These are phyloP conservation scores for Calephelis perditalis DNA, from an alignment of 2,888 invertebrate species.

Conservation along the genomic window DNA sequence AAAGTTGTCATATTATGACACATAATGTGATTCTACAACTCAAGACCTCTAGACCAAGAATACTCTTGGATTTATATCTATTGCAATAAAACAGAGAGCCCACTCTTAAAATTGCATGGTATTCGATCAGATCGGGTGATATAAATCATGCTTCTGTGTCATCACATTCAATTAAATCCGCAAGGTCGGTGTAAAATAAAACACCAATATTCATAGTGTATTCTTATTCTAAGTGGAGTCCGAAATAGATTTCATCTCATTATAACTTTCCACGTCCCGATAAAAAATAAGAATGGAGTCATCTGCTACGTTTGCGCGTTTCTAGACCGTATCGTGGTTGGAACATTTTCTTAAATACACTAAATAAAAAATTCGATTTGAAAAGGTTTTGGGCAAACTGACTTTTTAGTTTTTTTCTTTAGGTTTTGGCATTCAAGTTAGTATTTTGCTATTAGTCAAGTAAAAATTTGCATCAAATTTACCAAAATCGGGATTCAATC, in stretches of 20 bases:
- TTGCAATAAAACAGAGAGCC: constrained; percentile 46
- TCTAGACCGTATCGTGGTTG: constrained; percentile 16
- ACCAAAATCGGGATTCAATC: too few relatives aligned
- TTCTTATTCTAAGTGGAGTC: constrained; percentile 63
- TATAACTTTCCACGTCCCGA: constrained; percentile 65
- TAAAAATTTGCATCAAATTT: too few relatives aligned
- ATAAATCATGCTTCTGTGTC: constrained; percentile 67
- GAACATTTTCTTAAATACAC: too few relatives aligned
- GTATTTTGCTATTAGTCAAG: too few relatives aligned
- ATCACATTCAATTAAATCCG: constrained; percentile 69
- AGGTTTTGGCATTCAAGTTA: too few relatives aligned
- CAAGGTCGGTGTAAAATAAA: constrained; percentile 56
- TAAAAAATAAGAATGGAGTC: constrained; percentile 68
- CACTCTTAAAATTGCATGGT: constrained; percentile 22
- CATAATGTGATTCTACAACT: too few relatives aligned
- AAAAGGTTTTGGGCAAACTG: too few relatives aligned
- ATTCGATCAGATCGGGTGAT: constrained; percentile 24
- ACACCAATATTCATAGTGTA: constrained; percentile 49
- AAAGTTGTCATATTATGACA: too few relatives aligned
- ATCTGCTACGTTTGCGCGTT: constrained; percentile 56
- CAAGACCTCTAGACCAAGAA: neutral
- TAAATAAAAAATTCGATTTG: too few relatives aligned
- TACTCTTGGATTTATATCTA: constrained; percentile 16
- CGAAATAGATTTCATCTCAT: constrained; percentile 65
- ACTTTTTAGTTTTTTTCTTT: too few relatives aligned